A percentile compares a stretch with the other conserved stretches of the same genome.
These are phyloP conservation scores for Labeo calbasu DNA, from an alignment of 2,797 vertebrate genomes.

Conservation along the genomic window DNA sequence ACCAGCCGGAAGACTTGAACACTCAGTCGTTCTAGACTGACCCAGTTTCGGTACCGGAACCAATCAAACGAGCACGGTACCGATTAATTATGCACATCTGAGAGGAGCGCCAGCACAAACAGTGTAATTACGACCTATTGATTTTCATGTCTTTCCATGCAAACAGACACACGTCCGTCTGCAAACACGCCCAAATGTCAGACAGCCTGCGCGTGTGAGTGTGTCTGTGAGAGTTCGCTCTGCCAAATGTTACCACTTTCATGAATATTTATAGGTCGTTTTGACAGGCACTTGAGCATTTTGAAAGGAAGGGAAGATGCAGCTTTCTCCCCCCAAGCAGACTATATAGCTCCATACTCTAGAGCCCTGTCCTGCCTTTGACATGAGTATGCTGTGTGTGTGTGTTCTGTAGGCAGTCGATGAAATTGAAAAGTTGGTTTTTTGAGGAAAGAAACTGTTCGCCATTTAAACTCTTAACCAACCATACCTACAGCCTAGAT, in stretches of 20 bases:
- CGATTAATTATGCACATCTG: slow-evolving; percentile 60
- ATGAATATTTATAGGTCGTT: slow-evolving; percentile 59
- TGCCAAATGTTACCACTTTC: slow-evolving; percentile 55
- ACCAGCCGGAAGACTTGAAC: slow-evolving; percentile 37
- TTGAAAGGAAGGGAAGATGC: slow-evolving; percentile 52
- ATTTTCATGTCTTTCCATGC: slow-evolving; percentile 56
- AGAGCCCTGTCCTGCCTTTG: slow-evolving; percentile 53
- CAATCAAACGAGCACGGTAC: slow-evolving; percentile 9
- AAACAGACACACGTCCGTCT: slow-evolving; percentile 56
- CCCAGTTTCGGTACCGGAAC: slow-evolving; percentile 34
- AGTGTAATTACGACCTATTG: slow-evolving; percentile 60
- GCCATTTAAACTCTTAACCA: slow-evolving; percentile 30
- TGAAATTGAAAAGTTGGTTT: slow-evolving; percentile 44
- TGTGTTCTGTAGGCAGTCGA: slow-evolving; percentile 24
- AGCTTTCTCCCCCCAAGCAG: slow-evolving; percentile 28
- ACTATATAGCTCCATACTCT: slow-evolving; percentile 49
- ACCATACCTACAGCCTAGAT: slow-evolving; percentile 5
- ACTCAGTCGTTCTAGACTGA: slow-evolving; percentile 2
- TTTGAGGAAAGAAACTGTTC: slow-evolving; percentile 39
- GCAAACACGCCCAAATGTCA: slow-evolving; percentile 62
- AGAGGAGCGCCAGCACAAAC: slow-evolving; percentile 50
- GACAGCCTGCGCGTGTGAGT: slow-evolving; percentile 30
- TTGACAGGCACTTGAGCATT: slow-evolving; percentile 59
- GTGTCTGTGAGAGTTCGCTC: slow-evolving; percentile 48
- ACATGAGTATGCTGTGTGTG: slow-evolving; percentile 11